phyloP scores from a whole-genome alignment of 2,113 vertebrate genomes.

The Hydropotes inermis region DNA sequence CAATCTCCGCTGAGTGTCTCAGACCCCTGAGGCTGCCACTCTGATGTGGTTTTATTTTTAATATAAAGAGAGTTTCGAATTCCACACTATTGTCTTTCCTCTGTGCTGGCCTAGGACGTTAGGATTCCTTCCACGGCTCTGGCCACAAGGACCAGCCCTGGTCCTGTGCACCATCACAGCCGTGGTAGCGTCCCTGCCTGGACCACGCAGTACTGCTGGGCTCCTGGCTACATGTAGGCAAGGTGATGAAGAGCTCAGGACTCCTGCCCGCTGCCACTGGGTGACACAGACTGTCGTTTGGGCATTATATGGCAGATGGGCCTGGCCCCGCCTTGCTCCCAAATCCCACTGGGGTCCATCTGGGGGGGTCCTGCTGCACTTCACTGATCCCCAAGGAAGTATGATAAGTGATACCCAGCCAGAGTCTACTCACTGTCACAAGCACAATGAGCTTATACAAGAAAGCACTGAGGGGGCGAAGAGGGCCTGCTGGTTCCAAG shows the following conservation, averaged over 20 bases:
- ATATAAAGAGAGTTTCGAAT: constrained; percentile 81
- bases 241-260: constrained; percentile 62
- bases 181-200: neutral
- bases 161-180: neutral
- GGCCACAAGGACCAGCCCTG: constrained; percentile 60
- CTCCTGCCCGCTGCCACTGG: constrained; percentile 74
- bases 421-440: constrained; percentile 80
- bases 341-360: constrained; percentile 62
- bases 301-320: constrained; percentile 88
- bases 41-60: constrained; percentile 73
- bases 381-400: constrained; percentile 71
- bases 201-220: neutral
- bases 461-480: constrained; percentile 81
- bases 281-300: constrained; percentile 79
- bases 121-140: constrained; percentile 78
- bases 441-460: constrained; percentile 85
- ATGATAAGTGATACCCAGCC: constrained; percentile 60
- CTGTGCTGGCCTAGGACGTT: constrained; percentile 78
- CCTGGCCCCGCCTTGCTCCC: constrained; percentile 71
- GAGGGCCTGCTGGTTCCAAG: constrained; percentile 58
- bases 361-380: constrained; percentile 63
- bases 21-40: constrained; percentile 64
- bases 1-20: constrained; percentile 75
- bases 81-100: constrained; percentile 83
- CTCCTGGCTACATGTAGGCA: constrained; percentile 44